Evolutionary conservation across 1,140 invertebrate species (phyloP).

Genomic region (Chionoecetes opilio): DNA sequence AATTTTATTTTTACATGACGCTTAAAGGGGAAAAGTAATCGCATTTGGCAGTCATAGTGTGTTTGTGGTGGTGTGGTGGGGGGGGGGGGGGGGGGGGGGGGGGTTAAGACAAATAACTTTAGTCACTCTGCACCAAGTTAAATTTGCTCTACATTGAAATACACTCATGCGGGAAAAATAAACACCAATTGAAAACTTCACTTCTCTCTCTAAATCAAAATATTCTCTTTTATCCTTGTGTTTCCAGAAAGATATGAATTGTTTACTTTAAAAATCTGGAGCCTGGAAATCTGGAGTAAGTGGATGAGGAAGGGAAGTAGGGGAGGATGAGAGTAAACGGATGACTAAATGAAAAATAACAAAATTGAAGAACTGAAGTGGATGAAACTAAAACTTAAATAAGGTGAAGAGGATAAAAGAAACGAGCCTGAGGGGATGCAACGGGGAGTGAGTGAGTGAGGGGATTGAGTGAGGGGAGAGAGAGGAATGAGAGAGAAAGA

Average conservation of each 20-base stretch:
- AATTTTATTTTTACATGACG: neutral
- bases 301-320: neutral
- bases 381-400: neutral
- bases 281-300: neutral
- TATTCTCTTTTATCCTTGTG: too few relatives aligned
- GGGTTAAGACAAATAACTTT: neutral
- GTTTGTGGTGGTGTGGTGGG: neutral
- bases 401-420: neutral
- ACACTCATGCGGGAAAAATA: neutral
- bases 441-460: neutral
- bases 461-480: neutral
- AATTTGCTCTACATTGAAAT: too few relatives aligned
- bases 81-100: too few relatives aligned
- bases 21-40: neutral
- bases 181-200: neutral
- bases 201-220: too few relatives aligned
- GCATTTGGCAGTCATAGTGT: neutral
- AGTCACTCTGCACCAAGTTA: neutral
- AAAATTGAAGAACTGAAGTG: neutral
- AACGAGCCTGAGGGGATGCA: neutral
- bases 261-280: too few relatives aligned
- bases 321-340: neutral
- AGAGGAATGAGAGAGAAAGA: neutral
- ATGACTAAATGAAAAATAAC: neutral
- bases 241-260: too few relatives aligned